These are phyloP conservation scores for Herpailurus yagouaroundi DNA, from an alignment of 2,113 vertebrate species.

Conservation along the genomic window DNA sequence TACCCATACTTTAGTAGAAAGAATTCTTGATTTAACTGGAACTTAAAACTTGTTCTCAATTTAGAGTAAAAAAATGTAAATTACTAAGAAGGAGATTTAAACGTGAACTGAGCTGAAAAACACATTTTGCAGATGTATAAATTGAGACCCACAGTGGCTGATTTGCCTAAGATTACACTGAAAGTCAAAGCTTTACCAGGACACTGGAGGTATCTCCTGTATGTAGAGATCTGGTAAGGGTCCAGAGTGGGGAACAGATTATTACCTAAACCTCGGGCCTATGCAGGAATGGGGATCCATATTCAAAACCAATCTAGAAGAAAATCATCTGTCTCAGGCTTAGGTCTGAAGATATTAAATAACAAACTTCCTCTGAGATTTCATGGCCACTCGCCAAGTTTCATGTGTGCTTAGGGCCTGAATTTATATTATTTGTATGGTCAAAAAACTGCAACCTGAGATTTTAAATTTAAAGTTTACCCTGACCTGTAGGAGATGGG, in stretches of 20 bases:
- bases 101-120: neutral
- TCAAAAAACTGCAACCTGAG: neutral
- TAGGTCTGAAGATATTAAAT: conserved; percentile 38
- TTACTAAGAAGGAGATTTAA: conserved; percentile 31
- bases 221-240: neutral
- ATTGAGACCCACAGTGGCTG: neutral
- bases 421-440: neutral
- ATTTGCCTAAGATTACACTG: neutral
- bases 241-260: neutral
- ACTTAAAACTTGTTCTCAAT: neutral
- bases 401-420: neutral
- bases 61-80: neutral
- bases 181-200: neutral
- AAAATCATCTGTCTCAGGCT: neutral
- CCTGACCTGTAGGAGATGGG: neutral
- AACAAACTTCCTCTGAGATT: neutral
- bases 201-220: neutral
- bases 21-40: conserved; percentile 32
- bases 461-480: conserved; percentile 47
- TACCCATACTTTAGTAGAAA: neutral
- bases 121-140: neutral
- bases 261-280: neutral
- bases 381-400: neutral
- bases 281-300: neutral
- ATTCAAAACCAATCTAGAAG: neutral